Conservation (phyloP, 2,888 invertebrate genomes). For the Andrena bucephala region DNA sequence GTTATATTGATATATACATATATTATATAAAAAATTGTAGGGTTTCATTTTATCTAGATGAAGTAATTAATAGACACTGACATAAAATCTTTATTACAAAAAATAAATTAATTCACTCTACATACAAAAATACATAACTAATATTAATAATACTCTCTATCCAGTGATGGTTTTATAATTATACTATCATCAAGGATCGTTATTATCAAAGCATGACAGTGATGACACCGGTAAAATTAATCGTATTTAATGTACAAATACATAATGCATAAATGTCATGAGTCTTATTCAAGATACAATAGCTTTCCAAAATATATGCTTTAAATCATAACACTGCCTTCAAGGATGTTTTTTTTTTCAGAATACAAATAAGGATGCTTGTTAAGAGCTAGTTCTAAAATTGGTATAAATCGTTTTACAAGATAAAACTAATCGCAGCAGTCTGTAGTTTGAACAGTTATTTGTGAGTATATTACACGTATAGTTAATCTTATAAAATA, state of each 20-base stretch:
- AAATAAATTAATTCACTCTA: constrained; percentile 83
- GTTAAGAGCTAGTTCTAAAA: constrained; percentile 30
- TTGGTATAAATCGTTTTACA: constrained; percentile 27
- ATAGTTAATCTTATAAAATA: constrained; percentile 43
- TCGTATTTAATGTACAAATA: constrained; percentile 66
- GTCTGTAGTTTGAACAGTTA: constrained; percentile 54
- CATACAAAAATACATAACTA: constrained; percentile 82
- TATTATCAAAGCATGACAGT: constrained; percentile 60
- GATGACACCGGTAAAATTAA: constrained; percentile 65
- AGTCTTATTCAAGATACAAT: constrained; percentile 27
- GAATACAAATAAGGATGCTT: constrained; percentile 21
- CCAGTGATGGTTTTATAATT: constrained; percentile 77
- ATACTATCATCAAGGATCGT: constrained; percentile 59
- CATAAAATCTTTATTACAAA: constrained; percentile 81
- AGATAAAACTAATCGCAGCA: constrained; percentile 53
- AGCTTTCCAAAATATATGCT: constrained; percentile 34
- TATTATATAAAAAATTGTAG: background rate
- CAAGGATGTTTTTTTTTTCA: constrained; percentile 19
- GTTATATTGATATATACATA: background rate
- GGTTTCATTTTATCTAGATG: constrained; percentile 8
- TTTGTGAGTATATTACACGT: constrained; percentile 54
- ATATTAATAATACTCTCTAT: constrained; percentile 83
- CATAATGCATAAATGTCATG: constrained; percentile 42
- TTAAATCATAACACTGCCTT: constrained; percentile 23
- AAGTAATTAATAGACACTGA: constrained; percentile 62